Percentiles rank a stretch among this genome's conserved stretches.
Conservation (phyloP, 2,113 vertebrate genomes). For the Tyrannus savana region DNA sequence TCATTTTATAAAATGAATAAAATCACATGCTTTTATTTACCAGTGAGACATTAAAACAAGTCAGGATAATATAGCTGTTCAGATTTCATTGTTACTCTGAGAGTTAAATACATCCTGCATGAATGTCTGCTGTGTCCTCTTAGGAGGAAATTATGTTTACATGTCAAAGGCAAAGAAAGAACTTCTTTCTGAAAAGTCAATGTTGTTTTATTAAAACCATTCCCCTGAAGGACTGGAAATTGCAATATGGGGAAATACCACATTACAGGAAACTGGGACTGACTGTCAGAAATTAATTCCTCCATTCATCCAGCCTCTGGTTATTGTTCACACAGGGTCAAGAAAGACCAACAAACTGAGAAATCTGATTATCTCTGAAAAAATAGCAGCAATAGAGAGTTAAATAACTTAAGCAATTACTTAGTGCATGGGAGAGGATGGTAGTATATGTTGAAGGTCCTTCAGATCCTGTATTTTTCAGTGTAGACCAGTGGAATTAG, state of each 20-base stretch:
- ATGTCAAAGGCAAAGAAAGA: background rate
- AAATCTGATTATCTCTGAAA: background rate
- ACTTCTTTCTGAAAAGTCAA: background rate
- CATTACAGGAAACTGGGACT: background rate
- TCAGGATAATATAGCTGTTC: background rate
- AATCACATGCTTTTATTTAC: background rate
- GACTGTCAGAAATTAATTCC: background rate
- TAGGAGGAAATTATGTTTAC: background rate
- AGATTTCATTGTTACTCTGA: background rate
- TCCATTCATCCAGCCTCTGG: background rate
- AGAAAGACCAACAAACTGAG: background rate
- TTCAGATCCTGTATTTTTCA: background rate
- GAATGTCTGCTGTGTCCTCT: background rate
- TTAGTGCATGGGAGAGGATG: background rate
- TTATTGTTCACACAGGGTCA: background rate
- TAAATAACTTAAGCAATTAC: background rate
- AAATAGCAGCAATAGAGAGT: background rate
- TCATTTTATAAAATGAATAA: background rate
- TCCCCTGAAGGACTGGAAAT: background rate
- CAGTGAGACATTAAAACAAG: background rate
- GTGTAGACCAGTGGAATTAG: background rate
- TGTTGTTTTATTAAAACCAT: background rate
- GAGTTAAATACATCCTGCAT: too few species aligned
- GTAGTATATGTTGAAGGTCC: background rate
- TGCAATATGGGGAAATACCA: background rate